A percentile compares a stretch with the other conserved stretches of the same genome.
These are phyloP conservation scores for Trichomycterus rosablanca DNA, from an alignment of 2,113 vertebrate genomes.

Conservation along the genomic window DNA sequence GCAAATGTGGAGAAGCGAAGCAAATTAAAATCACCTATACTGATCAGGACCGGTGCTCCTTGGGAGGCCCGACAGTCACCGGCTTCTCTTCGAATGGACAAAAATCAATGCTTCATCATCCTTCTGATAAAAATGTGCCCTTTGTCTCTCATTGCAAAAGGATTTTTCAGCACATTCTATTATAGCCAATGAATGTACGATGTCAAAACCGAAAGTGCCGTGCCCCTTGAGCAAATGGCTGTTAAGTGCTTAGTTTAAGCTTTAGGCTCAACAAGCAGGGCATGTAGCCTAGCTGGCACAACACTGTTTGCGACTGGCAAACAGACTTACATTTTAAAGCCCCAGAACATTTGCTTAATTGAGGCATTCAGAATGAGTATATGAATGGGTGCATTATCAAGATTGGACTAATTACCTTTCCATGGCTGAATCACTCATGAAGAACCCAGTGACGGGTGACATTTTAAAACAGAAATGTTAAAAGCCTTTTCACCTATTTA, in stretches of 20 bases:
- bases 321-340: constrained; percentile 42
- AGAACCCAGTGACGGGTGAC: constrained; percentile 44
- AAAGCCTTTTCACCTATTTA: constrained; percentile 51
- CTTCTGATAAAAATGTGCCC: constrained; percentile 36
- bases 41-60: constrained; percentile 20
- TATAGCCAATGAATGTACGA: constrained; percentile 39
- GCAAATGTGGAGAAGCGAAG: constrained; percentile 25
- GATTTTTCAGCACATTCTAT: constrained; percentile 32
- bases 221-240: constrained; percentile 36
- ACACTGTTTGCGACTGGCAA: constrained; percentile 35
- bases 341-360: constrained; percentile 47
- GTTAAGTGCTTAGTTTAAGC: constrained; percentile 40
- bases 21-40: constrained; percentile 34
- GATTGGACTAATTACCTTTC: constrained; percentile 49
- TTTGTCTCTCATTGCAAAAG: constrained; percentile 34
- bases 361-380: constrained; percentile 44
- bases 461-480: constrained; percentile 49
- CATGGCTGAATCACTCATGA: constrained; percentile 47
- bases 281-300: constrained; percentile 30
- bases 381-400: constrained; percentile 46
- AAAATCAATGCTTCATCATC: constrained; percentile 40
- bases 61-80: constrained; percentile 17
- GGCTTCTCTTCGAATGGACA: constrained; percentile 26
- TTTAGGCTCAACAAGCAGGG: constrained; percentile 15
- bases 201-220: constrained; percentile 24